Conservation (phyloP, 2,888 invertebrate species). For the Tipula lateralis region DNA sequence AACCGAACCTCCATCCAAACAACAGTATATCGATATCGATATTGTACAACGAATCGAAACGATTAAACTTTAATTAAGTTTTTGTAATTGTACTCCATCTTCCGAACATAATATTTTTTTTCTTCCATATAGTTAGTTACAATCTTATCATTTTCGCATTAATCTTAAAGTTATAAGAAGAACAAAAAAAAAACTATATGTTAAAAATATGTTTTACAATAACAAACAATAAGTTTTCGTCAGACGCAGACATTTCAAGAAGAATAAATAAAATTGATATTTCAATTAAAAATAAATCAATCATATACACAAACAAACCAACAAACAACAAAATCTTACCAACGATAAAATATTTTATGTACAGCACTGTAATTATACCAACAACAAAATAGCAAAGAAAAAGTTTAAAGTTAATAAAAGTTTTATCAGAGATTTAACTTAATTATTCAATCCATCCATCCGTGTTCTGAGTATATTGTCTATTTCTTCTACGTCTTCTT, state of each 20-base stretch:
- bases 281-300: constrained; percentile 19
- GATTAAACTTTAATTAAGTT: too few species aligned
- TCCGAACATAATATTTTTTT: too few species aligned
- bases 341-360: background rate
- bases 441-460: constrained; percentile 4
- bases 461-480: background rate
- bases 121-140: too few species aligned
- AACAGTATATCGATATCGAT: too few species aligned
- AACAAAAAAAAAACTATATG: background rate
- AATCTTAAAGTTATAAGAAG: background rate
- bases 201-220: background rate
- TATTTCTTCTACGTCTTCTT: background rate
- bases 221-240: background rate
- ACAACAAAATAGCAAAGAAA: background rate
- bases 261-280: background rate
- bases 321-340: background rate
- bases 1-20: too few species aligned
- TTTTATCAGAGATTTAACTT: constrained; percentile 19
- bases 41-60: too few species aligned
- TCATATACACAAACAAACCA: background rate
- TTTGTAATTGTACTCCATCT: too few species aligned
- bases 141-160: background rate
- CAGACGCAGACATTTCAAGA: background rate
- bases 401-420: constrained; percentile 11
- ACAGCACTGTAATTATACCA: background rate